Base-by-base conservation (phyloP, 1,140 invertebrate genomes). In the Drosophila prosaltans region DNA sequence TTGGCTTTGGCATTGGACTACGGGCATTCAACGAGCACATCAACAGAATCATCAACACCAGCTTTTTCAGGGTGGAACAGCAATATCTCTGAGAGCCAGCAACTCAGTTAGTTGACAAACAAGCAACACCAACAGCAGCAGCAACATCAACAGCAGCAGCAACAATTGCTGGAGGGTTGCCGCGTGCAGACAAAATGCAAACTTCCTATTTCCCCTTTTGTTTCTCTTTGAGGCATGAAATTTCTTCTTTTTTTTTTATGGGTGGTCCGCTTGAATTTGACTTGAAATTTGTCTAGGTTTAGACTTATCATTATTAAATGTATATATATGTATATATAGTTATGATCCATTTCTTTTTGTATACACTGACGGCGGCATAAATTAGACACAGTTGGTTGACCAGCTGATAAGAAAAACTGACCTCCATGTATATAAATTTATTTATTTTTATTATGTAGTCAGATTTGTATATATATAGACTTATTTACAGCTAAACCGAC, bases 21-120 rank as follows among this genome's bases (percentile, higher is more conserved):
- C 16, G 43, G 62, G 39, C 55, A 86, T 73, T 89, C 72, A 91
- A 84, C 83, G 83, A 80, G 81, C 78, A 75, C 74, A 85, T 85
- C 79, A 88, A 74, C 81, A 79, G 74, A 90, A 86, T 90, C 88
- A 88, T 90, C 86, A 91, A 81, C 88, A 91, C 83, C 80, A 91
- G 75, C 81, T 77, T 57, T 72, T 61, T 63, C 55, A 74, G 54
- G 54, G 40, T 21, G 65, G 66, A 11, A 26, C 54, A 57, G 11
- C 32, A 51, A 40, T 45, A 16, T 28, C 58, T 45, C 45, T 45
- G 74, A 57, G 58, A 43, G 66, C 28, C 4, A 30, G 28, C 28
- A 30, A 65, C 63, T 65, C 59, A 48, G n/a, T 48, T 21, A 85
- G 84, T 91, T 91, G 89, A 91, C 89, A 91, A 91, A 91, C 89